Percentiles rank a stretch among this genome's conserved stretches.
These are phyloP conservation scores for Dallia pectoralis DNA, from an alignment of 2,797 vertebrate species.

Conservation along the genomic window DNA sequence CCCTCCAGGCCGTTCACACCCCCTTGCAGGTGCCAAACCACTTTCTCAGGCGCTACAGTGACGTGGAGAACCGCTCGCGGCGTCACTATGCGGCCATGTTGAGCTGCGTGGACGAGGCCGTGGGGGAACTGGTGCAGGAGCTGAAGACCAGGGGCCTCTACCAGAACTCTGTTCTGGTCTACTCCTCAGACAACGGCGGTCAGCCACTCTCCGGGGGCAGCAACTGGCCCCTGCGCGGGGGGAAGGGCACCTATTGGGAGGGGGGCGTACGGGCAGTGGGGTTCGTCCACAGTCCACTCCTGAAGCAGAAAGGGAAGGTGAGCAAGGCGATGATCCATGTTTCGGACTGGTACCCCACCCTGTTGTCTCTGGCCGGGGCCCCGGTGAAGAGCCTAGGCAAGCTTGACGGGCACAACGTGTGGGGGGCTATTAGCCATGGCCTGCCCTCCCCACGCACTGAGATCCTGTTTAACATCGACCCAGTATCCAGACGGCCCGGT, in stretches of 20 bases:
- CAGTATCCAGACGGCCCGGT: conserved; percentile 84
- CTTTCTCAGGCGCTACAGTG: conserved; percentile 82
- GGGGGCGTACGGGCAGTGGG: conserved; percentile 89
- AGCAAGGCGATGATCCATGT: conserved; percentile 89
- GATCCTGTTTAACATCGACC: conserved; percentile 96
- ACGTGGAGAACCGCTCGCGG: conserved; percentile 80
- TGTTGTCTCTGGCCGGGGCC: conserved; percentile 82
- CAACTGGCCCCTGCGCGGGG: conserved; percentile 92
- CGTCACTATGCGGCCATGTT: conserved; percentile 89
- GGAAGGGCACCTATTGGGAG: conserved; percentile 95
- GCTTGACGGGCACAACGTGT: conserved; percentile 88
- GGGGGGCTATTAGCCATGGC: conserved; percentile 85
- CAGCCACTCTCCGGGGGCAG: conserved; percentile 88
- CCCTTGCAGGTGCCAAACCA: conserved; percentile 84
- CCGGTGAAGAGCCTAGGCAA: conserved; percentile 66
- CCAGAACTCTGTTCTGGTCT: conserved; percentile 85
- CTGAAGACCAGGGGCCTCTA: conserved; percentile 81
- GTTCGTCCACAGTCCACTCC: conserved; percentile 89
- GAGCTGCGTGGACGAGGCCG: conserved; percentile 85
- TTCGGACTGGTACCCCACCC: conserved; percentile 93
- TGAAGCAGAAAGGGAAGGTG: conserved; percentile 81
- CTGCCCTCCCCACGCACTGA: conserved; percentile 84
- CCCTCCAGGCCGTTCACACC: conserved; percentile 89
- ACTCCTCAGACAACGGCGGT: conserved; percentile 92
- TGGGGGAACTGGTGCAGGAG: conserved; percentile 82